These are phyloP conservation scores for Enteromius radiatus DNA, from an alignment of 2,797 vertebrate species.

Conservation along the genomic window DNA sequence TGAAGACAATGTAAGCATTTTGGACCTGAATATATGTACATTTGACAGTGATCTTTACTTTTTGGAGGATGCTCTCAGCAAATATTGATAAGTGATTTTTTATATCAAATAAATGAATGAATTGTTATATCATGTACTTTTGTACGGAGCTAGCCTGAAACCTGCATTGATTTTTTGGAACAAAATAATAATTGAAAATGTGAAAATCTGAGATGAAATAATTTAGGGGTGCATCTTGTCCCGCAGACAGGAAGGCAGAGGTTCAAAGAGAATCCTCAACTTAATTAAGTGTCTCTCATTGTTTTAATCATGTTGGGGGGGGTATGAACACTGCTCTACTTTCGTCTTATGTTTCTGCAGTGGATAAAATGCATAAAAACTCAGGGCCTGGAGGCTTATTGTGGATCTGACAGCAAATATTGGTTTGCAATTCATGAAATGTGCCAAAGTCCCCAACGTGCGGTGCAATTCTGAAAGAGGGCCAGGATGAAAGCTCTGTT, in stretches of 20 bases:
- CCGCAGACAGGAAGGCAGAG: conserved; percentile 67
- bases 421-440: conserved; percentile 46
- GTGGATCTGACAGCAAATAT: conserved; percentile 59
- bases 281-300: conserved; percentile 77
- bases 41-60: neutral
- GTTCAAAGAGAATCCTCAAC: conserved; percentile 75
- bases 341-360: conserved; percentile 71
- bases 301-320: conserved; percentile 76
- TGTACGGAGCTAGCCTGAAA: neutral
- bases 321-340: conserved; percentile 70
- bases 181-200: conserved; percentile 35
- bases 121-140: neutral
- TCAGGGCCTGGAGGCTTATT: conserved; percentile 57
- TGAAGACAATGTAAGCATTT: neutral
- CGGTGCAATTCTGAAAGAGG: conserved; percentile 12
- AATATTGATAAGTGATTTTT: neutral
- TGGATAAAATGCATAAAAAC: conserved; percentile 67
- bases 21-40: neutral
- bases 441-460: conserved; percentile 46
- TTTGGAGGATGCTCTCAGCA: neutral
- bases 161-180: neutral
- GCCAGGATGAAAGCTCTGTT: conserved; percentile 11
- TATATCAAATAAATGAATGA: neutral
- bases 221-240: conserved; percentile 66
- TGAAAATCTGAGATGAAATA: conserved; percentile 72